A percentile compares a stretch with the other conserved stretches of the same genome.
phyloP scores from a whole-genome alignment of 2,888 invertebrate genomes.

The Xylota segnis region DNA sequence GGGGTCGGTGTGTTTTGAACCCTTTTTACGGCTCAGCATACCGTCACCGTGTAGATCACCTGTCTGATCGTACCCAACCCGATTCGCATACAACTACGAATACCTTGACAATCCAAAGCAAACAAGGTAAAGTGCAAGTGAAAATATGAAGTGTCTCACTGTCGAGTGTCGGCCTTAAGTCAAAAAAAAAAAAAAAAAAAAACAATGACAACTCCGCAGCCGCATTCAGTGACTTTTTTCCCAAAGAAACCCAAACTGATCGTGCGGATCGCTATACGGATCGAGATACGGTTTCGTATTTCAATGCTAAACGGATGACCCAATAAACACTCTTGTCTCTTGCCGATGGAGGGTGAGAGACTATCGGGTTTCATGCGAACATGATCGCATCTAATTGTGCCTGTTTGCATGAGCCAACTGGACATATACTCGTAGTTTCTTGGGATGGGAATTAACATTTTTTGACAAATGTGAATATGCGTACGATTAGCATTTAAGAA shows the following conservation, averaged over 20 bases:
- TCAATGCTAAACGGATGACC: slow-evolving; percentile 70
- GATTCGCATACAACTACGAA: slow-evolving; percentile 5
- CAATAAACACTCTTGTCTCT: slow-evolving; percentile 59
- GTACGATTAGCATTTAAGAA: slow-evolving; percentile 63
- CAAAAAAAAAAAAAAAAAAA: too few species aligned
- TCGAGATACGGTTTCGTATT: slow-evolving; percentile 60
- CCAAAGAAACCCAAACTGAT: slow-evolving; percentile 40
- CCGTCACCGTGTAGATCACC: slow-evolving; percentile 41
- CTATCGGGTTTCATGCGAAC: slow-evolving; percentile 64
- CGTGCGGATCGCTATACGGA: slow-evolving; percentile 35
- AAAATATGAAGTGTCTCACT: slow-evolving; percentile 16
- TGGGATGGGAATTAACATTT: slow-evolving; percentile 35
- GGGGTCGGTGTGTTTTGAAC: slow-evolving; percentile 28
- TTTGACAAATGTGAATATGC: slow-evolving; percentile 65
- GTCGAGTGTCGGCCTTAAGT: slow-evolving; percentile 3
- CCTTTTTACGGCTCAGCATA: slow-evolving; percentile 10
- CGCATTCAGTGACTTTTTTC: background rate
- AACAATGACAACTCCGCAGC: slow-evolving; percentile 20
- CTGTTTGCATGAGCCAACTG: background rate
- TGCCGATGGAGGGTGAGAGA: slow-evolving; percentile 23
- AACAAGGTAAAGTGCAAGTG: too few species aligned
- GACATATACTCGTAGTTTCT: too few species aligned
- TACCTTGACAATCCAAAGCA: slow-evolving; percentile 10
- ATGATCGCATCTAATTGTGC: slow-evolving; percentile 63
- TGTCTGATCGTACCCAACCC: slow-evolving; percentile 58